A percentile compares a stretch with the other conserved stretches of the same genome.
Conservation (phyloP, 1,140 invertebrate species). For the Brachystomella parvula region DNA sequence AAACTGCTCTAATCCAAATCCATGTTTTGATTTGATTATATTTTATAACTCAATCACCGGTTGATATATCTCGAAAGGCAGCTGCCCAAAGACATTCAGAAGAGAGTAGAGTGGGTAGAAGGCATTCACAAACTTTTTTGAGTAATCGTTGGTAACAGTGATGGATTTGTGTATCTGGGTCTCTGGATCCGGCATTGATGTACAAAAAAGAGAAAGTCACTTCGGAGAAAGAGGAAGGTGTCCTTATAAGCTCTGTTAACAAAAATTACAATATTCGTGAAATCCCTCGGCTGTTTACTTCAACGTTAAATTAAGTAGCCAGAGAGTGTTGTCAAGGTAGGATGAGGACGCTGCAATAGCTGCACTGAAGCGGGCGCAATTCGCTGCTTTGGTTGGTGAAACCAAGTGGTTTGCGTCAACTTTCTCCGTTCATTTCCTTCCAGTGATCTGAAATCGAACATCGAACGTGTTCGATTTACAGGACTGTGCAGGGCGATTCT, state of each 20-base stretch:
- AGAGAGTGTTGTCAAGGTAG: too few relatives aligned
- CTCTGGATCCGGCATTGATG: too few relatives aligned
- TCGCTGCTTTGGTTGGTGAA: too few relatives aligned
- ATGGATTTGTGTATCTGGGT: background rate
- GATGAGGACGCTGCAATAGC: too few relatives aligned
- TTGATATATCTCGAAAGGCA: slow-evolving; percentile 4
- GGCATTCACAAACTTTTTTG: background rate
- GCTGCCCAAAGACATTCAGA: background rate
- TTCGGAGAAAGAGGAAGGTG: background rate
- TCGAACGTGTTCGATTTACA: too few relatives aligned
- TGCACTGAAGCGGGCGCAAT: too few relatives aligned
- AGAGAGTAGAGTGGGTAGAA: background rate
- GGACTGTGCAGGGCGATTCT: too few relatives aligned
- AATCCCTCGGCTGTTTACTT: background rate
- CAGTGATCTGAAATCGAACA: too few relatives aligned
- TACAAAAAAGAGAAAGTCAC: too few relatives aligned
- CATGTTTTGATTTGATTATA: background rate
- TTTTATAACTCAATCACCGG: background rate
- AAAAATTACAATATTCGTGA: background rate
- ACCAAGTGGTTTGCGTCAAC: too few relatives aligned
- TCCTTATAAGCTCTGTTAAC: background rate
- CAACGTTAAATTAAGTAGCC: background rate
- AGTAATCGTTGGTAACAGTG: background rate
- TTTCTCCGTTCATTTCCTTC: too few relatives aligned
- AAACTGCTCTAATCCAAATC: background rate